Conservation (phyloP, 2,888 invertebrate genomes). For the Chromoteleia sp. region DNA sequence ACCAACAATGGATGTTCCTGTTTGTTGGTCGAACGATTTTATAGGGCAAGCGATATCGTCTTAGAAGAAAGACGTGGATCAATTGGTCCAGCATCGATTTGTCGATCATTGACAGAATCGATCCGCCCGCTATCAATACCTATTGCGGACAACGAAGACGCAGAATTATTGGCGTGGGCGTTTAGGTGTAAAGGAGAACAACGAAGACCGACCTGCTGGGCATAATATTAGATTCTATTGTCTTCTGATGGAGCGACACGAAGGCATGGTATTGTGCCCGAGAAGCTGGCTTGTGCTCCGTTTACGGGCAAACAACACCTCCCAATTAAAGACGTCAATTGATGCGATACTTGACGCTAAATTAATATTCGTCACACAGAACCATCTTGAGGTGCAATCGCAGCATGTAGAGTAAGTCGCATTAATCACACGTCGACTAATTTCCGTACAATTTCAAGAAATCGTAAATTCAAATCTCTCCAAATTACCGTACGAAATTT, state of each 20-base stretch:
- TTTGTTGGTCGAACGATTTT: conserved; percentile 47
- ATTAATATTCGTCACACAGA: conserved; percentile 68
- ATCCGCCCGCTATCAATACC: conserved; percentile 55
- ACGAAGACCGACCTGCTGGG: conserved; percentile 65
- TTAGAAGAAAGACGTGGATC: conserved; percentile 49
- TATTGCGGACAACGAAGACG: conserved; percentile 43
- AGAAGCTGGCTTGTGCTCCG: conserved; percentile 64
- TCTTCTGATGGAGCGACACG: conserved; percentile 72
- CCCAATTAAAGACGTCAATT: conserved; percentile 76
- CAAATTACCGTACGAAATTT: too few species aligned
- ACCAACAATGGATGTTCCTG: conserved; percentile 24
- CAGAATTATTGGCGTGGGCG: conserved; percentile 64
- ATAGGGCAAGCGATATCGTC: conserved; percentile 36
- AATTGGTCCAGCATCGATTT: conserved; percentile 37
- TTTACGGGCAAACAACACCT: conserved; percentile 75
- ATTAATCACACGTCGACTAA: conserved; percentile 24
- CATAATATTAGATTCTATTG: conserved; percentile 78
- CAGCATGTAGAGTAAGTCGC: conserved; percentile 21
- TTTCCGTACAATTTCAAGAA: not conserved
- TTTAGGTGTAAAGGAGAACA: conserved; percentile 60
- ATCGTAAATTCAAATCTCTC: not conserved
- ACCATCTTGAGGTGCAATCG: conserved; percentile 45
- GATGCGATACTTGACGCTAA: conserved; percentile 69
- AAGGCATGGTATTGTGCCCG: conserved; percentile 73
- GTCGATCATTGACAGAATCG: conserved; percentile 49